Evolutionary conservation across 2,113 vertebrate species (phyloP).

Genomic region (Promerops cafer): DNA sequence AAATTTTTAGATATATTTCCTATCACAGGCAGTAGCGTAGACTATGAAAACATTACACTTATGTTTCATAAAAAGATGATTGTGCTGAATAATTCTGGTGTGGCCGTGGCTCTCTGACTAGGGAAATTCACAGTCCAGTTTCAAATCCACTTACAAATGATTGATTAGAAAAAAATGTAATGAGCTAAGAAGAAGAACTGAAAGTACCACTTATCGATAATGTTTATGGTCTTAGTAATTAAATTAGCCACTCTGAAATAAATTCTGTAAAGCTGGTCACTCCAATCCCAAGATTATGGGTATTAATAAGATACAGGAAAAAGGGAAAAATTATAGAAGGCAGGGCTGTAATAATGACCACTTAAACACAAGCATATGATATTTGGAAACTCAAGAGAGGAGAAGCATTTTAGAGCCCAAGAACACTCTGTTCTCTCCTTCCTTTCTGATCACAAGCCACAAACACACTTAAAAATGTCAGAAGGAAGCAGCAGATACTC

Average conservation of each 20-base stretch:
- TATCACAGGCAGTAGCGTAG: constrained; percentile 48
- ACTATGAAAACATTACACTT: constrained; percentile 57
- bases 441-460: not conserved
- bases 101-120: not conserved
- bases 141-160: constrained; percentile 17
- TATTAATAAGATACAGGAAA: constrained; percentile 1
- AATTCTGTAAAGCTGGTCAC: constrained; percentile 17
- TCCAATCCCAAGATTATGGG: not conserved
- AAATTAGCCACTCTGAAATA: constrained; percentile 16
- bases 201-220: constrained; percentile 36
- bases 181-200: constrained; percentile 6
- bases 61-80: constrained; percentile 45
- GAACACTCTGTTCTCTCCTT: not conserved
- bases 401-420: not conserved
- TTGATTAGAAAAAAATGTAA: constrained; percentile 31
- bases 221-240: constrained; percentile 24
- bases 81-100: constrained; percentile 56
- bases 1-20: constrained; percentile 61
- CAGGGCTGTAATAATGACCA: not conserved
- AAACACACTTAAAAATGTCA: not conserved
- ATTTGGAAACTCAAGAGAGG: not conserved
- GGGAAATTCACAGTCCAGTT: not conserved
- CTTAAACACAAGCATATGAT: not conserved
- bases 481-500: constrained; percentile 41
- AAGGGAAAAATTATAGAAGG: not conserved